A percentile compares a stretch with the other conserved stretches of the same genome.
Conservation (phyloP, 1,140 invertebrate genomes). For the Dolichoris vasculosae region DNA sequence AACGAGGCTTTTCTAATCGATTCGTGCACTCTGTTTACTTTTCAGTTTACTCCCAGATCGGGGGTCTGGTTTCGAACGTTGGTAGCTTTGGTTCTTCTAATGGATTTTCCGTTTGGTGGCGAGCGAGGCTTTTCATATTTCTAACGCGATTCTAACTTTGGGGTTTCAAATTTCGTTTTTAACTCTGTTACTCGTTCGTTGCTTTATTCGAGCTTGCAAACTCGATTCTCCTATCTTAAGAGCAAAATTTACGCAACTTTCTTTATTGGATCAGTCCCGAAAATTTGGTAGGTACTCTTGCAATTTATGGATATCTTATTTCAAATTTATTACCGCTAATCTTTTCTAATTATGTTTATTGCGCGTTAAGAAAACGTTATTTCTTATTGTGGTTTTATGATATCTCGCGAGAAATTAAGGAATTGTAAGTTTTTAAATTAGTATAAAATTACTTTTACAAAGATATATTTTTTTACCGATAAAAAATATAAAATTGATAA, state of each 20-base stretch:
- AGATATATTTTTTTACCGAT: not conserved
- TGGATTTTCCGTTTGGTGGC: no score
- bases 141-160: no score
- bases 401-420: not conserved
- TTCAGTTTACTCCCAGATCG: no score
- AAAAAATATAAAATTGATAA: not conserved
- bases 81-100: no score
- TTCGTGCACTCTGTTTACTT: not conserved
- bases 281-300: not conserved
- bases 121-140: no score
- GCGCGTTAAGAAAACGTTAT: not conserved
- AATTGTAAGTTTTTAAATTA: not conserved
- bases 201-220: no score
- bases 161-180: no score
- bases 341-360: not conserved
- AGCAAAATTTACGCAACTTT: not conserved
- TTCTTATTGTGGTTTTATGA: not conserved
- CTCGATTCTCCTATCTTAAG: no score
- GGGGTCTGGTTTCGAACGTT: no score
- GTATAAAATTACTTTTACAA: not conserved
- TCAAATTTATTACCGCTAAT: not conserved
- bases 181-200: no score
- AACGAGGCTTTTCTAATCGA: no score
- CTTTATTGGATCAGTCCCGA: not conserved
- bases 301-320: not conserved